A percentile compares a stretch with the other conserved stretches of the same genome.
These are phyloP conservation scores for Atrichornis clamosus DNA, from an alignment of 2,113 vertebrate species.

Conservation along the genomic window DNA sequence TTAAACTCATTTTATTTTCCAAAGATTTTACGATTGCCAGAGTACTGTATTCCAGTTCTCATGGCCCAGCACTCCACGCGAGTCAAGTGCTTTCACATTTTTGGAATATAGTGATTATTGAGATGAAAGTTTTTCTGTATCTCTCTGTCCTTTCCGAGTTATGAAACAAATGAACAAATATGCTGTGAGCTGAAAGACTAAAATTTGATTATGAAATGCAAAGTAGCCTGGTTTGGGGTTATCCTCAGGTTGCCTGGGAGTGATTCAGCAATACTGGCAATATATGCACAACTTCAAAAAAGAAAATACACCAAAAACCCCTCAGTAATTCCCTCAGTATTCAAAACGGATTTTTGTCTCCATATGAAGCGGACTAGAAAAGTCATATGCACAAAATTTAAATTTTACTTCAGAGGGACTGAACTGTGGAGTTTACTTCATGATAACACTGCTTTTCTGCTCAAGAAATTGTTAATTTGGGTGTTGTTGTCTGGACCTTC, in stretches of 20 bases:
- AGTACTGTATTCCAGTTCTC: not conserved
- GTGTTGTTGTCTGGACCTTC: not conserved
- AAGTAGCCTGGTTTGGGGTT: not conserved
- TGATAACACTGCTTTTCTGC: not conserved
- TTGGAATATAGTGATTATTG: not conserved
- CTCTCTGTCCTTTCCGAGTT: not conserved
- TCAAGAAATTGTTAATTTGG: not conserved
- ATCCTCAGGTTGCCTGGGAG: not conserved
- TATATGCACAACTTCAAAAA: not conserved
- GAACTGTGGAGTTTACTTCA: not conserved
- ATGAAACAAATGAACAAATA: constrained; percentile 5
- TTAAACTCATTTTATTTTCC: not conserved
- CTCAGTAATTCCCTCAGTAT: not conserved
- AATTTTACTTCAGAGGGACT: not conserved
- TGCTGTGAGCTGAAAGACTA: not conserved
- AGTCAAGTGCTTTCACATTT: not conserved
- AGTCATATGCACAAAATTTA: not conserved
- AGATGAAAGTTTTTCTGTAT: not conserved
- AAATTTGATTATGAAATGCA: not conserved
- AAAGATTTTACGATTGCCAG: not conserved
- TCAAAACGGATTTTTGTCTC: not conserved
- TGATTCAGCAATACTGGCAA: not conserved
- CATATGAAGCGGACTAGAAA: not conserved
- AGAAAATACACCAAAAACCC: not conserved
- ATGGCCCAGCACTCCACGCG: not conserved